phyloP scores from a whole-genome alignment of 2,113 vertebrate genomes.

The Fukomys damarensis region DNA sequence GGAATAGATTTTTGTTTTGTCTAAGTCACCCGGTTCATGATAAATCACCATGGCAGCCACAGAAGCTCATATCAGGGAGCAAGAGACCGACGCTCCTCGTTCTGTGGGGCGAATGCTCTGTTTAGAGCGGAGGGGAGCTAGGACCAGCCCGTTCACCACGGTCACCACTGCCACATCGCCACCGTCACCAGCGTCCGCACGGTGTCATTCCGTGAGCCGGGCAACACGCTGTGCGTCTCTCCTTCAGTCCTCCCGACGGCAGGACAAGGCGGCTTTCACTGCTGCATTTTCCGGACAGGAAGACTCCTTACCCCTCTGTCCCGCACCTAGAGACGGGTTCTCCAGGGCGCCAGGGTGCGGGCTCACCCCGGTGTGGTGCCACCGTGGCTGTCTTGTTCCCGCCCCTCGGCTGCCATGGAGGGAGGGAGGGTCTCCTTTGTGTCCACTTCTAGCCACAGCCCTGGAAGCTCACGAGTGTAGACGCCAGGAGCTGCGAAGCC shows the following conservation, averaged over 20 bases:
- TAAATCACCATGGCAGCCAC: neutral
- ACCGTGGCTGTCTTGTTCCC: neutral
- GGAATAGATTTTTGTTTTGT: neutral
- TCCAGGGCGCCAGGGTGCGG: neutral
- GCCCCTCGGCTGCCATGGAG: neutral
- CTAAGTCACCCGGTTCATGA: neutral
- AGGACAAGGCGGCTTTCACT: neutral
- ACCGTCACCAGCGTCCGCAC: accelerated
- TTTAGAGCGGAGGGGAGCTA: neutral
- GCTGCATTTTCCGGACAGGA: neutral
- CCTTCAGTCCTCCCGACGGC: neutral
- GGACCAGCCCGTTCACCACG: accelerated
- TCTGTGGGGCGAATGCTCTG: neutral
- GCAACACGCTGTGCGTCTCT: accelerated
- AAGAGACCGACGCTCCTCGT: neutral
- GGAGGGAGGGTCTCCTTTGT: neutral
- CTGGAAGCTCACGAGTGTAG: neutral
- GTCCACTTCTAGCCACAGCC: neutral
- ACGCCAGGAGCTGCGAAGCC: neutral
- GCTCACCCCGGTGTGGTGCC: accelerated
- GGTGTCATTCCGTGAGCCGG: accelerated
- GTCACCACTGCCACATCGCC: accelerated
- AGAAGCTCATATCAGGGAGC: neutral
- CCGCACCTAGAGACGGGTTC: neutral
- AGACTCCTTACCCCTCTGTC: neutral